phyloP scores from a whole-genome alignment of 2,888 invertebrate species.

The Eupithecia abbreviata region DNA sequence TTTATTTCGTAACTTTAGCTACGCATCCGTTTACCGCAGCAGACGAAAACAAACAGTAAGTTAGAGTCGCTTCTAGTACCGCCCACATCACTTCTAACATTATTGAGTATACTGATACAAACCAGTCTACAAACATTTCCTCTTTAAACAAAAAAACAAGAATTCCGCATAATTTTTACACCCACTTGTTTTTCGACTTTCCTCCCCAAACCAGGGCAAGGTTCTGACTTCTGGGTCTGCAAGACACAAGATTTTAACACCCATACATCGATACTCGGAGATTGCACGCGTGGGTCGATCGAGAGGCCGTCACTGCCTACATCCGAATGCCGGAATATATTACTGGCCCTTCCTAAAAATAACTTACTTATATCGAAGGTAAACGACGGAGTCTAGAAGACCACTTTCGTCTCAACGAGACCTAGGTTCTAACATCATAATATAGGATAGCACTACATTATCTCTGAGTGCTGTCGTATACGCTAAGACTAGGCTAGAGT shows the following conservation, averaged over 20 bases:
- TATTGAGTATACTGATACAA: background rate
- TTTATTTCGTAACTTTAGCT: no score
- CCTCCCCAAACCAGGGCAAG: slow-evolving; percentile 3
- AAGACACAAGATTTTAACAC: background rate
- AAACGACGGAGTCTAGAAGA: no score
- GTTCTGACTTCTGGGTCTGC: background rate
- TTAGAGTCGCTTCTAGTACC: background rate
- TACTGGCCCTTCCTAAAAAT: slow-evolving; percentile 15
- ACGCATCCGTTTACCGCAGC: no score
- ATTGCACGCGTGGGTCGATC: slow-evolving; percentile 24
- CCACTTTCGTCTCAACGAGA: no score
- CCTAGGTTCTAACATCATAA: no score
- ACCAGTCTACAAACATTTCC: background rate
- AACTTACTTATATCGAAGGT: background rate
- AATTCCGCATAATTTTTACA: background rate
- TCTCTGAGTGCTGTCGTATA: background rate
- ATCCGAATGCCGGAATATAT: slow-evolving; percentile 24
- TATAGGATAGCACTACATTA: background rate
- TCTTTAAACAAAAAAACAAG: background rate
- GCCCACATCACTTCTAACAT: background rate
- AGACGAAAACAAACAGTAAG: background rate
- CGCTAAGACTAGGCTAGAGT: background rate
- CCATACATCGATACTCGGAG: background rate
- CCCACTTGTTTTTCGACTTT: background rate
- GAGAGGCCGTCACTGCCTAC: slow-evolving; percentile 21